Evolutionary conservation across 2,797 vertebrate species (phyloP).

Genomic region (Thamnophis elegans): DNA sequence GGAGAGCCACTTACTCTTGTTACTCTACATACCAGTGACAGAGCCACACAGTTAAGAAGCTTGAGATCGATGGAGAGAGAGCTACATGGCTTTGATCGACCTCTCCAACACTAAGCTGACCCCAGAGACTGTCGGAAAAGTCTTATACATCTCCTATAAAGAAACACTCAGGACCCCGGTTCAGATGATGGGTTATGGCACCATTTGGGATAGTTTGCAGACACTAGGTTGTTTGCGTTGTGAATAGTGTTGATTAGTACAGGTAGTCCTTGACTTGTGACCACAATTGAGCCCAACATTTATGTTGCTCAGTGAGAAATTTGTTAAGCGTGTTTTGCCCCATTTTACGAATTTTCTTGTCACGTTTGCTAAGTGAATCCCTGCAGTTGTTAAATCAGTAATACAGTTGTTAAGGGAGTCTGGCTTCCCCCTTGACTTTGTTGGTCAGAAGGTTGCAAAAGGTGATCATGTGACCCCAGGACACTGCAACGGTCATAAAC

Average conservation of each 20-base stretch:
- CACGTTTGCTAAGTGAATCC: background rate
- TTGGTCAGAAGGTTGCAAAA: background rate
- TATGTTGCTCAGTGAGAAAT: background rate
- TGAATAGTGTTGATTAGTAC: background rate
- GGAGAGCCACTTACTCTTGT: background rate
- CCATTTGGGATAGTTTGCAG: background rate
- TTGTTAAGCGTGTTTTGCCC: background rate
- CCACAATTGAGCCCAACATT: background rate
- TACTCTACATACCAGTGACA: background rate
- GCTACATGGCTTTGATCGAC: rapidly evolving
- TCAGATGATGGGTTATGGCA: background rate
- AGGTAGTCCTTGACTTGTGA: background rate
- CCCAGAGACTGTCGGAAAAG: background rate
- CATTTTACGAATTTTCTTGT: background rate
- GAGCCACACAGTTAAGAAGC: background rate
- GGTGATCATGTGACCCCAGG: background rate
- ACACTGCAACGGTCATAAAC: background rate
- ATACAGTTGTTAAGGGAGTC: background rate
- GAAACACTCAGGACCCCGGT: background rate
- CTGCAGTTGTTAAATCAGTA: background rate
- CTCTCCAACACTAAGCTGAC: too few relatives aligned
- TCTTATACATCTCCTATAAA: background rate
- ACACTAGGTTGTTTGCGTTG: background rate
- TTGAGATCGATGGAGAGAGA: background rate
- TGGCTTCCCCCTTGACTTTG: background rate